Evolutionary conservation across 2,797 vertebrate species (phyloP).

Genomic region (Rhinella marina): DNA sequence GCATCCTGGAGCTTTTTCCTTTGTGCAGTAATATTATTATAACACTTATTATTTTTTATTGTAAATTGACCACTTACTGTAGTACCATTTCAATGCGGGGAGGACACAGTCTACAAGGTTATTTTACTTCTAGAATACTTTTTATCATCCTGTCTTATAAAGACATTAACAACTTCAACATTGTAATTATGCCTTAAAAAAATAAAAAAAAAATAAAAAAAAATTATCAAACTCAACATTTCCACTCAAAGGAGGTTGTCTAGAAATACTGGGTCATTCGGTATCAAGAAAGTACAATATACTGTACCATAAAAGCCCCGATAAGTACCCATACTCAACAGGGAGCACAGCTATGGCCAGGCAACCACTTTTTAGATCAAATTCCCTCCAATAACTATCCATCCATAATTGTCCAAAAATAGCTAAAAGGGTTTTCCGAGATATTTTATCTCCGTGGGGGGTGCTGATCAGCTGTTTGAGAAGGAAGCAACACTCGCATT

Average conservation of each 20-base stretch:
- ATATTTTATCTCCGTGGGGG: no score
- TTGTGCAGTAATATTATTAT: constrained; percentile 26
- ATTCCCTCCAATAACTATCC: not conserved
- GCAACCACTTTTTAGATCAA: not conserved
- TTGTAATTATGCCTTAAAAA: not conserved
- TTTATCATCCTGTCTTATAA: not conserved
- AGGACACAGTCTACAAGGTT: not conserved
- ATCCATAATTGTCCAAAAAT: not conserved
- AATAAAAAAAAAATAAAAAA: no score
- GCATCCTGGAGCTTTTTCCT: not conserved
- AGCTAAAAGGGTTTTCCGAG: not conserved
- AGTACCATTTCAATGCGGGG: not conserved
- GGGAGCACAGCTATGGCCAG: not conserved
- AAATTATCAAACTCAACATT: not conserved
- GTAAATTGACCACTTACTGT: not conserved
- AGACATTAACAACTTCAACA: not conserved
- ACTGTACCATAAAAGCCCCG: not conserved
- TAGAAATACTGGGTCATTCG: not conserved
- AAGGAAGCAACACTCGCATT: no score
- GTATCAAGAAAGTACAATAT: not conserved
- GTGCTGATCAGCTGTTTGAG: no score
- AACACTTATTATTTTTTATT: constrained; percentile 6
- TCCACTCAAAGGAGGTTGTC: not conserved
- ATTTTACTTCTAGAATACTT: not conserved
- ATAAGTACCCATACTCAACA: not conserved